Base-by-base conservation (phyloP, 2,113 vertebrate genomes). In the Alectura lathami region DNA sequence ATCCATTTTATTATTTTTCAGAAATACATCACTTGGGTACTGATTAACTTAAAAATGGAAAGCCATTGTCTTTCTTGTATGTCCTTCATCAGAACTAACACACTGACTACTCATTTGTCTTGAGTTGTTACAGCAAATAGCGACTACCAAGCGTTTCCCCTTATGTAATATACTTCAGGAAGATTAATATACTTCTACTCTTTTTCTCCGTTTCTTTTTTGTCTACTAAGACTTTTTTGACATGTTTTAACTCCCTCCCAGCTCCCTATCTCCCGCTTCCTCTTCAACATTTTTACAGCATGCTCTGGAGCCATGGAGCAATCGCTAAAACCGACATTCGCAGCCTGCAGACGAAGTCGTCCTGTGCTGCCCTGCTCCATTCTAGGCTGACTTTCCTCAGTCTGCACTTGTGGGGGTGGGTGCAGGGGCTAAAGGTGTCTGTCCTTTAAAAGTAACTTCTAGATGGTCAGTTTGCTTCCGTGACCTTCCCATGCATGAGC, bases 11-110 rank as follows among this genome's bases (percentile, higher is more conserved):
- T 99, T 98, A 99, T 99, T 99, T 98, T 98, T 98, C 97, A 97
- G 97, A 98, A 97, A 98, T 98, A 97, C 96, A 98, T 99, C 98
- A 98, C 97, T 97, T 94, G 95, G 95, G 94, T 97, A 96, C 98
- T 98, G 98, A 99, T 99, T 99, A 99, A 99, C 98, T 99, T 98
- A 98, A 98, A 98, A 99, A 98, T 98, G 98, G 98, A 98, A 98
- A 98, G 97, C 97, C 97, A 97, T 98, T 98, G 98, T 98, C 98
- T 98, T 97, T 98, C 96, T 96, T 96, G 88, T 86, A 94, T 97
- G 97, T 98, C 98, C 98, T 98, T 98, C 98, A 98, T 98, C 98
- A 98, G 98, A 98, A 97, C 95, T 97, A 97, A 98, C 97, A 95
- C 96, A 88, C 82, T 1, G 30, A 89, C 96, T 92, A 88, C 97